Evolutionary conservation across 2,888 invertebrate genomes (phyloP).

Genomic region (Abrostola tripartita): DNA sequence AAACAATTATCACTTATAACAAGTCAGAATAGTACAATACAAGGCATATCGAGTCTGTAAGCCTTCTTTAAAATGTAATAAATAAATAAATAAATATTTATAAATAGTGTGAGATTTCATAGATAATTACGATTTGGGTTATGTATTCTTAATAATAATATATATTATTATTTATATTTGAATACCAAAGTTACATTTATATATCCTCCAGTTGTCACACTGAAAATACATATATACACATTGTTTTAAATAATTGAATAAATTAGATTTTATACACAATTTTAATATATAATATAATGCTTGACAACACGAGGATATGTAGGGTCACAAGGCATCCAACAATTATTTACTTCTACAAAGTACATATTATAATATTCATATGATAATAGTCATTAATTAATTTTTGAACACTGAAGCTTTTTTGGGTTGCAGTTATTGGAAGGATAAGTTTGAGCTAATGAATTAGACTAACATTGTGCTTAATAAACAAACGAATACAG

Average conservation of each 20-base stretch:
- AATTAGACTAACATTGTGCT: constrained; percentile 35
- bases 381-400: constrained; percentile 10
- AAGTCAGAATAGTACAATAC: constrained; percentile 28
- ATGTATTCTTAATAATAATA: constrained; percentile 20
- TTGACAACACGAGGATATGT: constrained; percentile 2
- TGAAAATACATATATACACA: constrained; percentile 34
- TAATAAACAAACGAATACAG: constrained; percentile 23
- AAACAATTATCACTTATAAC: constrained; percentile 8
- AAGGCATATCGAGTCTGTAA: too few relatives aligned
- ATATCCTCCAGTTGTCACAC: constrained; percentile 9
- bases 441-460: constrained; percentile 61
- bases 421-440: constrained; percentile 42
- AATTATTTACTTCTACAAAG: constrained; percentile 11
- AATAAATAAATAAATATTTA: too few relatives aligned
- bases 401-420: constrained; percentile 47
- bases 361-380: too few relatives aligned
- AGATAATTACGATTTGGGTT: constrained; percentile 21
- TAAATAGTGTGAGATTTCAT: constrained; percentile 23
- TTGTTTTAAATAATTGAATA: not conserved
- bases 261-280: not conserved
- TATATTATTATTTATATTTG: not conserved
- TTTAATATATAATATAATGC: not conserved
- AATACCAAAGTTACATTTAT: constrained; percentile 12
- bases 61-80: too few relatives aligned
- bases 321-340: constrained; percentile 5